Conservation (phyloP, 2,113 vertebrate species). For the Nematolebias whitei region DNA sequence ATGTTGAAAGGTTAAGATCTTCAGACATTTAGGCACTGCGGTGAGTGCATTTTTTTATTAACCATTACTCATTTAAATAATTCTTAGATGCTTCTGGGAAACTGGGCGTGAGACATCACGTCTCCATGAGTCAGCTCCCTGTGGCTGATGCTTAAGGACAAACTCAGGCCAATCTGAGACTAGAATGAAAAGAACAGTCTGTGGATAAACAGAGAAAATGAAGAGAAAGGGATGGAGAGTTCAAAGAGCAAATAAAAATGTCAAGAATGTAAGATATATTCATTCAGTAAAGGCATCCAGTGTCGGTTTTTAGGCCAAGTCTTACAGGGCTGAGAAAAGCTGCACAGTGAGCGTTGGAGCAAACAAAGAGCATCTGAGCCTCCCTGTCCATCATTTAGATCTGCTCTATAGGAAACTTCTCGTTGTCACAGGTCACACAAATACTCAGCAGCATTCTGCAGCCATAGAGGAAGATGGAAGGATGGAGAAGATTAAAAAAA, state of each 20-base stretch:
- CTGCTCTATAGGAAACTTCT: conserved; percentile 39
- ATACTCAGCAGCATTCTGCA: conserved; percentile 72
- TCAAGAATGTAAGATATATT: conserved; percentile 23
- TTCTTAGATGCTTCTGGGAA: conserved; percentile 54
- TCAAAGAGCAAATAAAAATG: conserved; percentile 26
- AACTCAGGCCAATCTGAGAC: conserved; percentile 24
- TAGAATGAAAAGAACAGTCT: conserved; percentile 27
- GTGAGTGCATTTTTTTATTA: conserved; percentile 20
- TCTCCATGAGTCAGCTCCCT: conserved; percentile 52
- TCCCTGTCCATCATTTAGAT: conserved; percentile 69
- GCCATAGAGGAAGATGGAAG: conserved; percentile 32
- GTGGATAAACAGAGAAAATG: not conserved
- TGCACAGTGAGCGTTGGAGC: conserved; percentile 36
- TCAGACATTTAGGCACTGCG: not conserved
- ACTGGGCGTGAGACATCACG: conserved; percentile 50
- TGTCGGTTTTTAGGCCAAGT: conserved; percentile 52
- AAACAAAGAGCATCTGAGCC: conserved; percentile 44
- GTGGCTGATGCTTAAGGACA: conserved; percentile 16
- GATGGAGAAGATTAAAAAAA: conserved; percentile 8
- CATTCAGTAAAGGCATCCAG: conserved; percentile 57
- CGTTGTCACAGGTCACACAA: conserved; percentile 64
- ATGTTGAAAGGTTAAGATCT: not conserved
- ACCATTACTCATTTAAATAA: conserved; percentile 17
- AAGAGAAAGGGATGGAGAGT: conserved; percentile 9
- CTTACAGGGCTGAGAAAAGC: not conserved